Evolutionary conservation across 2,797 vertebrate species (phyloP), one percentile per base, ranked within the genome.

Genomic region (Dendrocincla tyrannina): DNA sequence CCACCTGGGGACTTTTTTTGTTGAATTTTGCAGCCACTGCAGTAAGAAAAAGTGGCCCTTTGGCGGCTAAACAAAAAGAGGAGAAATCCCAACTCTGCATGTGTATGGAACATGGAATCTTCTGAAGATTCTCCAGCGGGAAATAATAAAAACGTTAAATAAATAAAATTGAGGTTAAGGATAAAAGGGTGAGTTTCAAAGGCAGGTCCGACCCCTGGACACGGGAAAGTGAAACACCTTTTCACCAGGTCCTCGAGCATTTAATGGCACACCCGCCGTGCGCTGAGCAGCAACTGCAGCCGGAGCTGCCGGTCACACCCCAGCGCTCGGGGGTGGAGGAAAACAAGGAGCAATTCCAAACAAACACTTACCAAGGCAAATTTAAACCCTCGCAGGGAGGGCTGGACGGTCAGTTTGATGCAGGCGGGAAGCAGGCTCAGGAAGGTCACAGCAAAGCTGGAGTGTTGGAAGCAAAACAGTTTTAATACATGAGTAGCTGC

Each of bases 341-440:
- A 42, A 85, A 4, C 49, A 47, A 76, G 75, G 56, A 93, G 75
- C 67, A 84, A 63, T 22, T 53, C 19, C 56, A 85, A 67, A 9
- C 30, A 64, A 32, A 84, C 53, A 98, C 99, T 99, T 97, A 99
- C 99, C 99, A 99, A 96, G 62, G 99, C 97, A 46, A 99, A 98
- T 96, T 98, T 99, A 93, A 99, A 99, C 70, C 98, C 98, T 98
- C 98, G 98, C 79, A 99, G 96, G 35, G 98, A 99, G 27, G 99
- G 99, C 92, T 98, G 98, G 11, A 96, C 97, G 22, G 98, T 97
- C 50, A 99, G 95, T 94, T 98, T 99, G 91, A 99, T 55, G 73
- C 98, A 99, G 33, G 98, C 98, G 13, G 99, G 99, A 47, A 99
- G 97, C 63, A 98, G 91, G 37, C 98, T 98, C 94, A 99, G 95